A percentile compares a stretch with the other conserved stretches of the same genome.
Evolutionary conservation across 2,888 invertebrate species (phyloP).

Genomic region (Harpagoxenus sublaevis): DNA sequence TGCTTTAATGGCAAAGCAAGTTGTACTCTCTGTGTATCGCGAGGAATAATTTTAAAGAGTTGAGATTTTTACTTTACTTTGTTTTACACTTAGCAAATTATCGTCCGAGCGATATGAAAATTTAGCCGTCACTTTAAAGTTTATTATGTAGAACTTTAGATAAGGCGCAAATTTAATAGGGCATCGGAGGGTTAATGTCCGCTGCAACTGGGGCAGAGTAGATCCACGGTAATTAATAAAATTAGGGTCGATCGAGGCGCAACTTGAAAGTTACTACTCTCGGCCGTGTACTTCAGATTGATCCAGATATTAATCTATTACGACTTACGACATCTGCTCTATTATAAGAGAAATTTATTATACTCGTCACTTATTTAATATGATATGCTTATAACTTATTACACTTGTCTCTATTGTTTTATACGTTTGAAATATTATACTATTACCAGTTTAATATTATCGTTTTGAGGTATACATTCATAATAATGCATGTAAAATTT

Average conservation of each 20-base stretch:
- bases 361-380: neutral
- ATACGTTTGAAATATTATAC: neutral
- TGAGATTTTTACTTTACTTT: slow-evolving; percentile 24
- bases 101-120: slow-evolving; percentile 46
- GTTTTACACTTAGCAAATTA: slow-evolving; percentile 36
- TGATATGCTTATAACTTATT: neutral
- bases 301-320: slow-evolving; percentile 33
- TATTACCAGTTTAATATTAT: neutral
- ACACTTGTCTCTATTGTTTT: neutral
- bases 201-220: slow-evolving; percentile 37
- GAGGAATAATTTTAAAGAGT: slow-evolving; percentile 12
- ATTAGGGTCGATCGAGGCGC: slow-evolving; percentile 54
- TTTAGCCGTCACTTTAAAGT: slow-evolving; percentile 51
- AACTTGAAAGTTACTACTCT: slow-evolving; percentile 49
- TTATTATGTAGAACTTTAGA: slow-evolving; percentile 56
- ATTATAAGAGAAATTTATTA: neutral
- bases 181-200: slow-evolving; percentile 51
- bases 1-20: neutral
- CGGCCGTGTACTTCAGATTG: slow-evolving; percentile 5
- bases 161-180: slow-evolving; percentile 52
- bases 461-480: neutral
- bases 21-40: neutral
- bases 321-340: slow-evolving; percentile 7
- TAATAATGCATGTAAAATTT: neutral
- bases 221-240: slow-evolving; percentile 55